Evolutionary conservation across 2,113 vertebrate genomes (phyloP), one percentile per base, ranked within the genome.

Genomic region (Todiramphus chloris): DNA sequence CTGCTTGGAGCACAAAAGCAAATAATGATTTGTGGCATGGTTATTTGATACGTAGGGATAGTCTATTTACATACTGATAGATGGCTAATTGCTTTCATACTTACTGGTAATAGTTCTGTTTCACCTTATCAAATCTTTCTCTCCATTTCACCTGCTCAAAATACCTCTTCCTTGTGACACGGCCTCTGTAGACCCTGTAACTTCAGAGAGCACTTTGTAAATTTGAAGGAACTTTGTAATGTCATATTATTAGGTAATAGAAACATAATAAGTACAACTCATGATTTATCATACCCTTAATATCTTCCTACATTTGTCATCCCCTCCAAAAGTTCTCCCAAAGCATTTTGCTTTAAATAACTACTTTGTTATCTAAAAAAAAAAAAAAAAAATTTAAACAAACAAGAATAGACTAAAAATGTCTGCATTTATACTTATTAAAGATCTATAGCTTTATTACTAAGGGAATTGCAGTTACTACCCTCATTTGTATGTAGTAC

Each of bases 1-100:
- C 67, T 74, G 27, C 64, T 74, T 67, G 31, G 46, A 94, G 48
- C 75, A 92, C 63, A 83, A 96, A 90, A 81, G 55, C 79, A 96
- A 92, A 75, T 56, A 83, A 85, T 0, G 0, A 31, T 68, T 55
- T 35, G 13, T 88, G 68, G 43, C 13, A 48, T 0, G 0, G 28
- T 62, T 77, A 92, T 80, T 76, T 86, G 55, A 88, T 80, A 70
- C 35, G 48, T 2, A 76, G 37, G 31, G 53, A 55, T 24, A 77
- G n/a, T 60, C 39, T 95, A 48, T 95, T 94, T 85, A 77, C 75
- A 56, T 64, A 55, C 56, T 80, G 85, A 83, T 74, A 63, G 72
- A 60, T 64, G 43, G 55, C 46, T 95, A 86, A 91, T 88, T 81
- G 64, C 55, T 88, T 95, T 88, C 50, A 51, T 67, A 46, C 30